Evolutionary conservation across 2,797 vertebrate genomes (phyloP), one percentile per base, ranked within the genome.

Genomic region (Crypturellus tataupa): DNA sequence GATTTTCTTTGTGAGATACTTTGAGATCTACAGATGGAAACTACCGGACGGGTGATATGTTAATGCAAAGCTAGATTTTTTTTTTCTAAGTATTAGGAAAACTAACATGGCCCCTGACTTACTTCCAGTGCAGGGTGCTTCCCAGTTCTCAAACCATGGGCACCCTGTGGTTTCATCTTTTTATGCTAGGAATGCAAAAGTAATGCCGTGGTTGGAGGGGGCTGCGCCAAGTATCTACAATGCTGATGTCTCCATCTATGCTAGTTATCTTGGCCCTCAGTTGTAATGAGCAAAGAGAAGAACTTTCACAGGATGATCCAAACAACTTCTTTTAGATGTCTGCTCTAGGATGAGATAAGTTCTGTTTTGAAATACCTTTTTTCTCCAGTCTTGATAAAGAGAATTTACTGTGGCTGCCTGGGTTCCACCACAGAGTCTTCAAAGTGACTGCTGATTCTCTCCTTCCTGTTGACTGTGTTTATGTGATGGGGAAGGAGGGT

Each of bases 61-160:
- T 55, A 62, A 42, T 51, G 31, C 65, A 46, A 92, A 83, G 7
- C 11, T 37, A 75, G 44, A 5, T 21, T 71, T 85, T 49, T 81
- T 65, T 12, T 12, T 84, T 75, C 20, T 27, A 37, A 64, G 25
- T 17, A 9, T 81, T 59, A 6, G 12, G 29, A 81, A 65, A 29
- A 72, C 24, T 29, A 59, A 2, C 3, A 9, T 27, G 18, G 51
- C 21, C 31, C 21, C 86, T 53, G 64, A 33, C 10, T 84, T 13
- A 4, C n/a, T 20, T 20, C 49, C 44, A 51, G 20, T 18, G 25
- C 23, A 46, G 39, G 7, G 60, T 27, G 17, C 25, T 87, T 80
- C 31, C 47, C 20, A 51, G 20, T 70, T 92, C 35, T 81, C 47
- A 80, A 78, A 35, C 0, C 0, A 9, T 1, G 1, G 6, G 2